Evolutionary conservation across 2,113 vertebrate species (phyloP).

Genomic region (Gymnarchus niloticus): DNA sequence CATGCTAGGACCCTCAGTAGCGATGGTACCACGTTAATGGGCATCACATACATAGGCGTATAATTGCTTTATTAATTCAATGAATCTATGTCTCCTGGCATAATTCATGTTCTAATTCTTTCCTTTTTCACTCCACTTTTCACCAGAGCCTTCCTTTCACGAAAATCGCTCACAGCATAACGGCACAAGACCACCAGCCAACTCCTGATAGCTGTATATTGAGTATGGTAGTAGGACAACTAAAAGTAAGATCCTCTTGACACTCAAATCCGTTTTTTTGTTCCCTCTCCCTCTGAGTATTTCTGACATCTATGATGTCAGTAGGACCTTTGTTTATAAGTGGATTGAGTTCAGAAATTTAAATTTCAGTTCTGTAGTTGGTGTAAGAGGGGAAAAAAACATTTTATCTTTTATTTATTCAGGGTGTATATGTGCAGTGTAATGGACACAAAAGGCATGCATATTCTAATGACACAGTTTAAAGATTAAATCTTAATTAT

Average conservation of each 20-base stretch:
- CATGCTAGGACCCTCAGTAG: background rate
- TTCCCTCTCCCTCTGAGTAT: no score
- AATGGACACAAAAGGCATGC: background rate
- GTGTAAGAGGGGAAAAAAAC: background rate
- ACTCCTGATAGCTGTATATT: conserved; percentile 95
- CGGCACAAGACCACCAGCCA: conserved; percentile 96
- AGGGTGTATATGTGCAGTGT: background rate
- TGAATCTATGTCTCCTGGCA: background rate
- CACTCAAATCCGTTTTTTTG: background rate
- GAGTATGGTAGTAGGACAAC: conserved; percentile 98
- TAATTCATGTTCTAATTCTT: background rate
- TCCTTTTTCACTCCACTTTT: conserved; percentile 20
- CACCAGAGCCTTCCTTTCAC: conserved; percentile 90
- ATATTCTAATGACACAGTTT: background rate
- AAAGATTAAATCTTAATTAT: background rate
- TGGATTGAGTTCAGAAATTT: background rate
- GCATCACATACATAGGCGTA: background rate
- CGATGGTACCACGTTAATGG: background rate
- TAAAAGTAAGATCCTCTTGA: conserved; percentile 73
- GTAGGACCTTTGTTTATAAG: background rate
- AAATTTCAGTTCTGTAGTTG: background rate
- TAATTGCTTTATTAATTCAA: background rate
- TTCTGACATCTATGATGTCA: background rate
- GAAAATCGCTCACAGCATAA: conserved; percentile 98
- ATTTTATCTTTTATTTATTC: background rate